Evolutionary conservation across 2,888 invertebrate species (phyloP), one percentile per base, ranked within the genome.

Genomic region (Acrocera orbiculus): DNA sequence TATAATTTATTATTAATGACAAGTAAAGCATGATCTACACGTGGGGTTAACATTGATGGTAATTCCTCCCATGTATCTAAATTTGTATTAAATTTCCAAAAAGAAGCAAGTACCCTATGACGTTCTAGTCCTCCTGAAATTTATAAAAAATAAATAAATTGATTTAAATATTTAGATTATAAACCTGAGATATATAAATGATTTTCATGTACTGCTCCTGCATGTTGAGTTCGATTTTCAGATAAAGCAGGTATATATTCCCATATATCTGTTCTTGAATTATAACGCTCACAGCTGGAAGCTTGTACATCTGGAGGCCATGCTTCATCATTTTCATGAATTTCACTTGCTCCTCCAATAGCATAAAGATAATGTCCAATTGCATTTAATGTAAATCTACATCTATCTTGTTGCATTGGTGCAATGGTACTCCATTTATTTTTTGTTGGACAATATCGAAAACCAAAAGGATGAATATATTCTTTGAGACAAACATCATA

Each of bases 391-490:
- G 73, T 71, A 51, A 76, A 76, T 5, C 75, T 60, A 44, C 74
- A 76, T 20, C 75, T 57, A 48, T 76, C 75, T 30, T 66, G 58
- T 43, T 69, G 65, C 65, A 76, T 69, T 9, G 75, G 70, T 4
- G 74, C 67, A 47, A 77, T 73, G 5, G 72, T 73, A 5, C 64
- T 63, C 78, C 78, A 79, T 40, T 67, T 65, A 46, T 73, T 66
- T 16, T 62, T 63, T 16, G 66, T 55, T 1, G 77, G 73, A 44
- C 65, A 66, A 45, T 70, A 73, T 5, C 70, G 66, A 50, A 77
- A 77, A 0, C 76, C 76, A 51, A 75, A 77, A 0, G 76, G 74
- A 58, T 77, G 77, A 34, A 76, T 70, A 44, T 74, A 70, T 55
- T 78, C 77, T 34, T 55, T 53, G 32, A 75, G 53, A 19, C 65